Evolutionary conservation across 2,888 invertebrate genomes (phyloP), one percentile per base, ranked within the genome.

Genomic region (Brachyopa scutellaris): DNA sequence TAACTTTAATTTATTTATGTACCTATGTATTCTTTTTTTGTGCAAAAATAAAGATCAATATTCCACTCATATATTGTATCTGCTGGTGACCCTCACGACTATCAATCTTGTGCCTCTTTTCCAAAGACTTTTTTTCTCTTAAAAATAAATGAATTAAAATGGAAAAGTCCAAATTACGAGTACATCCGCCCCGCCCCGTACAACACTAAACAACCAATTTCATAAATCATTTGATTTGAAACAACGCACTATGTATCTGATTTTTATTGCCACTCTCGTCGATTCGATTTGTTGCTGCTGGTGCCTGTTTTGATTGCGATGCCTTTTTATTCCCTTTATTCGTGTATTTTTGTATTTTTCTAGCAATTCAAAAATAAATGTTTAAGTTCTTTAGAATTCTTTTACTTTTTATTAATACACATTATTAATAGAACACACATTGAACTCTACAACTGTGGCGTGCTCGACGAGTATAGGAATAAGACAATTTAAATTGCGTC

Each of bases 161-260:
- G 23, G 13, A 17, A n/a, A 33, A 33, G 23, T n/a, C 1, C 6
- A 11, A 62, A 11, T 19, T 29, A 45, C 17, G 33, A n/a, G n/a
- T 36, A 55, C 36, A 57, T 38, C 47, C 11, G 19, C 23, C 19
- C 23, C 21, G 38, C n/a, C n/a, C n/a, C 26, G 26, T 26, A 40
- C 11, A 83, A 36, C 47, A 64, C 36, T 47, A 33, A n/a, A 40
- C 73, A 69, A 78, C 73, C 73, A 59, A 83, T 66, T 78, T 83
- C 67, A 84, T 85, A 84, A 85, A 86, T 83, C 85, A 85, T 84
- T 64, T 76, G 78, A 74, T 84, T 82, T 55, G 76, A 85, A 79
- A 73, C 78, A 85, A 84, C 69, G 77, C 51, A 59, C 82, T 70
- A 66, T 36, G 17, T 47, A 47, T 51, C 21, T 33, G 17, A 51